Base-by-base conservation (phyloP, 2,888 invertebrate genomes). In the Xestia ashworthii region DNA sequence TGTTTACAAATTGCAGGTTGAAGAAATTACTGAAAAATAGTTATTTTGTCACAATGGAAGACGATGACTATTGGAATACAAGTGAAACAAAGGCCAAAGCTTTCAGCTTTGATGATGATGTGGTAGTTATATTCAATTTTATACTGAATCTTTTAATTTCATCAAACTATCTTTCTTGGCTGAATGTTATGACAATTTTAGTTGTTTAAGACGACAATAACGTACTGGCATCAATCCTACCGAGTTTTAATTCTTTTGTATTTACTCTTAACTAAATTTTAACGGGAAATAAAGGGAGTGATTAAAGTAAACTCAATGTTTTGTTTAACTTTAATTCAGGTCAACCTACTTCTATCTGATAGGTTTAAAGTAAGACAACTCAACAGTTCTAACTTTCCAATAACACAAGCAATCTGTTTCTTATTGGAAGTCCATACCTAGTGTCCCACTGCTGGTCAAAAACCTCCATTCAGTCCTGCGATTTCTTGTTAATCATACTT, bases 21-120 rank as follows among this genome's bases (percentile, higher is more conserved):
- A 67, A 44, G 32, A 32, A 3, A 62, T n/a, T 41, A 60, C 1
- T 14, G 6, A 25, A 46, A 53, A 41, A 38, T 38, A 67, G 8
- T 9, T 32, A n/a, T 25, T 55, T 25, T 5, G n/a, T 19, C 70
- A 72, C 44, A 65, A 88, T 88, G 88, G 97, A 98, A 81, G 97
- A 98, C 71, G 96, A 95, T 80, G 98, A 98, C 88, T 98, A 98
- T 94, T 98, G 98, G 98, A 98, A 98, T 92, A 97, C 97, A 60
- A 98, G 97, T 88, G 97, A 97, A 88, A 98, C 98, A 22, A 97
- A 98, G 79, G 97, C 97, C 1, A 97, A 97, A 84, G 98, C 98
- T 0, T 98, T 98, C 87, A 98, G 97, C 92, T 98, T 98, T 91
- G 98, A 98, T 86, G 98, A 98, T 81, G 98, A 98, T 87, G 98